Evolutionary conservation across 2,113 vertebrate species (phyloP).

Genomic region (Dryoscopus gambensis): DNA sequence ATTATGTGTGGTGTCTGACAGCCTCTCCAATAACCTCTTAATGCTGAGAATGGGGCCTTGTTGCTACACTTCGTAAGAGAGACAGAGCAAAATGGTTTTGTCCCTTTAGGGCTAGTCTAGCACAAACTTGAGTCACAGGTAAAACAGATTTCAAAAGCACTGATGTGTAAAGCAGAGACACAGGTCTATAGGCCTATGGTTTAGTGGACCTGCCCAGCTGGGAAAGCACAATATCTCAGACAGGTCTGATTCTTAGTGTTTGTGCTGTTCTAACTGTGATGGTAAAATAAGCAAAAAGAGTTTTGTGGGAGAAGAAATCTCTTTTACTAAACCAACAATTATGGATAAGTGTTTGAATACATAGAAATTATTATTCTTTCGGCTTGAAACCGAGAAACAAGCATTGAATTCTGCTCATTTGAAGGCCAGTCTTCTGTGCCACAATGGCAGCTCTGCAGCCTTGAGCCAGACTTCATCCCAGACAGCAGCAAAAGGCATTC

Average conservation of each 20-base stretch:
- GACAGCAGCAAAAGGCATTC: neutral
- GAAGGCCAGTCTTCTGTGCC: neutral
- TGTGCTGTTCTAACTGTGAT: neutral
- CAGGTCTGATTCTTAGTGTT: neutral
- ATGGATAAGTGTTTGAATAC: neutral
- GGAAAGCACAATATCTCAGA: neutral
- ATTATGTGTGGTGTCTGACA: neutral
- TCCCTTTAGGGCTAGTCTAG: neutral
- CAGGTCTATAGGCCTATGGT: neutral
- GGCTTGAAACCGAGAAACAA: neutral
- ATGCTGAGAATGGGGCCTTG: neutral
- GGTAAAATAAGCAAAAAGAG: neutral
- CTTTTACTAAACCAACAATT: neutral
- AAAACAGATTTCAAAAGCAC: neutral
- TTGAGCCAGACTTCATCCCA: neutral
- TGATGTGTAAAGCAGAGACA: neutral
- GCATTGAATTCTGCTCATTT: neutral
- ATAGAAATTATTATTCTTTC: neutral
- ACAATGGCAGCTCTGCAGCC: neutral
- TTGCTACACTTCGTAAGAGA: neutral
- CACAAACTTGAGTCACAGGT: neutral
- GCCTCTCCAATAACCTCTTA: neutral
- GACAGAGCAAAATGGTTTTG: fast-evolving
- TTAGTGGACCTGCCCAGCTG: neutral
- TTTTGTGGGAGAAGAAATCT: neutral